Base-by-base conservation (phyloP, 1,140 invertebrate species). In the Drosophila busckii region DNA sequence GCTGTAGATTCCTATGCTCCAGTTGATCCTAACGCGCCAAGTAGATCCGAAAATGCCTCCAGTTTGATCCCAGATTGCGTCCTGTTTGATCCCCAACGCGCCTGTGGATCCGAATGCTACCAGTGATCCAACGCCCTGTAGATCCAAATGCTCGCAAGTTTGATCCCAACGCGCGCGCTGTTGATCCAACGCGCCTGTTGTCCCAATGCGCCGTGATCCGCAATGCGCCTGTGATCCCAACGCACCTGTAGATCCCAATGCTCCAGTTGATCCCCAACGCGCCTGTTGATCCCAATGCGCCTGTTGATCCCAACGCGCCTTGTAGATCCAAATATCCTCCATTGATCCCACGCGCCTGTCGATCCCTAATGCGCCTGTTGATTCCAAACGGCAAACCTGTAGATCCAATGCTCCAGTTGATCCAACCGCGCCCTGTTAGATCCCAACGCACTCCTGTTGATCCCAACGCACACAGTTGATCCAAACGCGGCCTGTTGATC, bases 101-200 rank as follows among this genome's bases (percentile, higher is more conserved):
- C 10, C 61, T 9, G 26, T 42, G 2, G 40, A 42, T 40, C 56
- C 56, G 2, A 50, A 50, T 0, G 8, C 35, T 0, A 53, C 63
- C 5, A 22, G 8, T 0, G 48, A 49, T n/a, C 45, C 54, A 0
- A 58, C n/a, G n/a, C n/a, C 60, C 63, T 6, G 26, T 9, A 0
- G 48, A 49, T n/a, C 45, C 54, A 0, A 58, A 50, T 1, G 16
- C 19, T 3, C 4, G 48, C 1, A 41, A 48, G 0, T 41, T 38
- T 1, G 58, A 42, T 31, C 56, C 64, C 17, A 53, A 42, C 0
- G 2, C 44, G 8, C 65, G n/a, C n/a, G n/a, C 65, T 3, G 48
- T 6, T 0, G 29, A 53, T 2, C 37, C 0, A 68, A 32, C 10
- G 25, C 20, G 1, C 37, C 55, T 7, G 16, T 41, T 0, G 41